Evolutionary conservation across 2,797 vertebrate species (phyloP), one percentile per base, ranked within the genome.

Genomic region (Lutra lutra): DNA sequence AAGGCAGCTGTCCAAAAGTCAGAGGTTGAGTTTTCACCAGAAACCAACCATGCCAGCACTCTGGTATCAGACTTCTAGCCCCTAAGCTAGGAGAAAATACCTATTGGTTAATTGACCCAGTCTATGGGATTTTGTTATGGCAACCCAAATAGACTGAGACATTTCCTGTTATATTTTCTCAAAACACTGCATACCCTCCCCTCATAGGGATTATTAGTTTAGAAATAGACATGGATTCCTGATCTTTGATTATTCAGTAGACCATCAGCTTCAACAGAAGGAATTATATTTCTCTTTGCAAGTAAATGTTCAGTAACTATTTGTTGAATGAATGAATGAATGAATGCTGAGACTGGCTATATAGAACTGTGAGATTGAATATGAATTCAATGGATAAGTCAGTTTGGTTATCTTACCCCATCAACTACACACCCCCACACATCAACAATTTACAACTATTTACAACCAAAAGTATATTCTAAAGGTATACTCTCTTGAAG

Each of bases 281-380:
- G 12, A 51, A 60, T 10, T 48, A 3, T 5, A 46, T 84, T 96
- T 90, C 21, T 40, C 93, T 89, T 84, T 77, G 40, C 73, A 94
- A 92, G 48, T 86, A 92, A 68, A 9, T 86, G 13, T 66, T 84
- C 58, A 62, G 14, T 62, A 93, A 91, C 54, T 68, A 43, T 79
- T 85, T 87, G 20, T 48, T 82, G 68, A 96, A 20, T 89, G 20
- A 91, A 54, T 35, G 43, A 43, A 38, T 38, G 29, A 40, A 66
- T 82, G 60, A 96, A 20, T 83, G 14, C 7, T 94, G 62, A 90
- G 38, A 35, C 3, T 56, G 68, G 21, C 6, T 72, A 3, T 32
- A 1, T 38, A 17, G 18, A 90, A 86, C 73, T 68, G 89, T 12
- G 43, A 73, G 21, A 56, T 83, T 27, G 93, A 93, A 85, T 40